Evolutionary conservation across 2,888 invertebrate genomes (phyloP), one percentile per base, ranked within the genome.

Genomic region (Anaspis maculata): DNA sequence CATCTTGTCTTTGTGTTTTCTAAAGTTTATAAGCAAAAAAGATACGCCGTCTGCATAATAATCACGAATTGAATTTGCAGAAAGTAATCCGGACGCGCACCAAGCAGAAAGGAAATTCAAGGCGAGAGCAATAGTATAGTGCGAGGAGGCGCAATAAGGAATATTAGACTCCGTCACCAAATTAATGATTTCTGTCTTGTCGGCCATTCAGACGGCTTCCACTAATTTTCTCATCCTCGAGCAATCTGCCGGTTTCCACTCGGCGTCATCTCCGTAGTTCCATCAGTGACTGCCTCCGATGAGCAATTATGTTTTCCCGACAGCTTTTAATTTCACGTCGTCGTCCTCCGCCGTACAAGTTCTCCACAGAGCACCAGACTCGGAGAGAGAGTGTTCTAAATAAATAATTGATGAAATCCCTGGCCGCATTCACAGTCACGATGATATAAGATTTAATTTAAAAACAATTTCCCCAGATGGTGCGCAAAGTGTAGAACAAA

Each of bases 271-370:
- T 36, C 26, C 34, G 24, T 30, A 47, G 44, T 37, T 41, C 47
- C 49, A 47, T 39, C 39, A 36, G 32, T 26, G 35, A 29, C 35
- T 14, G 54, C 49, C 55, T 51, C 55, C 51, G 48, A 56, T 55
- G 55, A 51, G 56, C 55, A 57, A 59, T 59, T 59, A 59, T 53
- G 51, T 54, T 56, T 53, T 52, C 52, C 51, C 54, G 55, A 54
- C 57, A 56, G 56, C 56, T 60, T 59, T 59, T 60, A 56, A 58
- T 60, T 59, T 55, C 52, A 50, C 46, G 42, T 45, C 46, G 49
- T 47, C 49, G n/a, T 41, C 46, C 39, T 41, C 48, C 42, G n/a
- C n/a, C n/a, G n/a, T n/a, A 43, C 50, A 34, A 34, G 31, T 34
- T 32, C 39, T 25, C 35, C n/a, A n/a, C n/a, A n/a, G n/a, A n/a